phyloP scores from a whole-genome alignment of 2,113 vertebrate species.

The Coracopsis vasa region DNA sequence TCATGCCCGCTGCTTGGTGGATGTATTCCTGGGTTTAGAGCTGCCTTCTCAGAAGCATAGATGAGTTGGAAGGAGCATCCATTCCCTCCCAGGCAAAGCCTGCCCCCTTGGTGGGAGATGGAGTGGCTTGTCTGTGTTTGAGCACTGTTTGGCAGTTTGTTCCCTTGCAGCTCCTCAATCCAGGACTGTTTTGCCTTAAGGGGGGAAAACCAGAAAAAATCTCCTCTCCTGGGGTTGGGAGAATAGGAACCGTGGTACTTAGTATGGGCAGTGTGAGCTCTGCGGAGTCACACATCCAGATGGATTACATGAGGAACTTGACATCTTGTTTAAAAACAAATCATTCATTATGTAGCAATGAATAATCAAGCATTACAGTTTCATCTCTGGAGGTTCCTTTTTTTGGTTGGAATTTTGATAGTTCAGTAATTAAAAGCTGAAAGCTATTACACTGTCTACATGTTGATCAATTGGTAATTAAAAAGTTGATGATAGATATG shows the following conservation, averaged over 20 bases:
- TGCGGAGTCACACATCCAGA: constrained; percentile 63
- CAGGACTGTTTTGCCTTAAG: background rate
- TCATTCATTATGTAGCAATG: constrained; percentile 74
- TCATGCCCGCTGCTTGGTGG: accelerated
- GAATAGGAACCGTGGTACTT: constrained; percentile 12
- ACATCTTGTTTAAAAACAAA: constrained; percentile 76
- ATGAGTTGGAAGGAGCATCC: background rate
- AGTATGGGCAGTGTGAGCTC: constrained; percentile 59
- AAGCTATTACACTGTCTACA: constrained; percentile 68
- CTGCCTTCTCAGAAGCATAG: accelerated
- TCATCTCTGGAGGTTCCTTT: constrained; percentile 75
- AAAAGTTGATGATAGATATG: constrained; percentile 72
- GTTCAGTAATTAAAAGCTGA: constrained; percentile 73
- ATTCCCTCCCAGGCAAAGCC: background rate
- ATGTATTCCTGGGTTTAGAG: accelerated
- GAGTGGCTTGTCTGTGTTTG: accelerated
- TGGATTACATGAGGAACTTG: constrained; percentile 71
- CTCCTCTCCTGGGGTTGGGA: background rate
- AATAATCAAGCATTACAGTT: constrained; percentile 76
- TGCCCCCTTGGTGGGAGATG: background rate
- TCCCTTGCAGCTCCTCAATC: background rate
- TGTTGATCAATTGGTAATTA: constrained; percentile 68
- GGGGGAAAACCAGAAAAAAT: background rate
- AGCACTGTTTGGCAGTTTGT: accelerated
- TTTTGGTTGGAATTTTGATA: constrained; percentile 76